Conservation (phyloP, 2,113 vertebrate species). For the Hippocampus comes region DNA sequence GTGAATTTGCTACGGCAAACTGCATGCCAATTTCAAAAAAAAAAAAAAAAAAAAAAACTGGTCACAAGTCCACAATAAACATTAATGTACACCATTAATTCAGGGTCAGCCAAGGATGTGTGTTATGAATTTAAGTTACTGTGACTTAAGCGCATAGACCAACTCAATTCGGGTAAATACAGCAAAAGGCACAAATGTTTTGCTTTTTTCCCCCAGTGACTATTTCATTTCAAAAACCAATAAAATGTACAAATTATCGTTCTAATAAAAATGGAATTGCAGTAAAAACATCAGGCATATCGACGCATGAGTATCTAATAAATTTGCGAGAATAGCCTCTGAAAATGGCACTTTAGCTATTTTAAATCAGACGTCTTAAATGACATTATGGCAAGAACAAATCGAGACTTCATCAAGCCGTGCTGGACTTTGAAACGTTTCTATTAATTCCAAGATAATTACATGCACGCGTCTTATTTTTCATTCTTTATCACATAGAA, state of each 20-base stretch:
- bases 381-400: not conserved
- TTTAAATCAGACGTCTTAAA: conserved; percentile 1
- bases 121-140: conserved; percentile 20
- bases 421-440: not conserved
- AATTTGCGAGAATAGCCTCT: not conserved
- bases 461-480: too few relatives aligned
- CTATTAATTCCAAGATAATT: not conserved
- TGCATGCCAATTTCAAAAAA: not conserved
- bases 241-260: too few relatives aligned
- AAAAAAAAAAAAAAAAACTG: conserved; percentile 25
- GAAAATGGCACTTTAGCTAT: not conserved
- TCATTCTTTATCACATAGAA: not conserved
- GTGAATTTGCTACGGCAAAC: conserved; percentile 18
- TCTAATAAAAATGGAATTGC: too few relatives aligned
- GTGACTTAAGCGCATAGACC: not conserved
- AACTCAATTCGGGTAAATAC: not conserved
- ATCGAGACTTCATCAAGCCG: not conserved
- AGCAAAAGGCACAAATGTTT: not conserved
- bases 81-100: conserved; percentile 44
- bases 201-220: not conserved
- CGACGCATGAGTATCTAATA: not conserved
- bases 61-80: conserved; percentile 25
- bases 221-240: not conserved
- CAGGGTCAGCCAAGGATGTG: conserved; percentile 37
- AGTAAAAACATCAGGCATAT: not conserved